A percentile compares a stretch with the other conserved stretches of the same genome.
Evolutionary conservation across 2,113 vertebrate species (phyloP).

Genomic region (Epinephelus moara): DNA sequence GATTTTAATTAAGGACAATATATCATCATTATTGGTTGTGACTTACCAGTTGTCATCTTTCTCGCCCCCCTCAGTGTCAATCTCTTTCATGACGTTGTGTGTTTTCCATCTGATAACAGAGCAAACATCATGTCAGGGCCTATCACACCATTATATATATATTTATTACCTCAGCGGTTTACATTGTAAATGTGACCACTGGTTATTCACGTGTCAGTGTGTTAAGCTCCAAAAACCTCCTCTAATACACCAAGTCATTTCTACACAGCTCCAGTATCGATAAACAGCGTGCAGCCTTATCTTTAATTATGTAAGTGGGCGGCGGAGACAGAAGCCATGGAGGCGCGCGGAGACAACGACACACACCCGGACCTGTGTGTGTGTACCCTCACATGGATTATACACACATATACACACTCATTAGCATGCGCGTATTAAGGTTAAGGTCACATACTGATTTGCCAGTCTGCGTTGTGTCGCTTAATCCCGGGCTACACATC

Average conservation of each 20-base stretch:
- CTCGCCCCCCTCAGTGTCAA: conserved; percentile 71
- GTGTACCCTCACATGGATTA: not conserved
- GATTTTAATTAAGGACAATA: not conserved
- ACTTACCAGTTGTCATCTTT: conserved; percentile 82
- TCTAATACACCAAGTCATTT: not conserved
- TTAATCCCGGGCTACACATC: conserved; percentile 64
- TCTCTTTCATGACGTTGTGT: conserved; percentile 81
- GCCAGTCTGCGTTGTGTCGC: conserved; percentile 64
- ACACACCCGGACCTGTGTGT: not conserved
- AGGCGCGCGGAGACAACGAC: conserved; percentile 5
- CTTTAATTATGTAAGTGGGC: conserved; percentile 60
- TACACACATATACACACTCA: not conserved
- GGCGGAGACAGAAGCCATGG: conserved; percentile 13
- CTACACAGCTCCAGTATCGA: not conserved
- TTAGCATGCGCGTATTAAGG: conserved; percentile 31
- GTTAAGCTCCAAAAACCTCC: not conserved
- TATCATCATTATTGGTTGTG: not conserved
- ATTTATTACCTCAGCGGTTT: not conserved
- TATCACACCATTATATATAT: too few species aligned
- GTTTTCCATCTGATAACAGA: conserved; percentile 75
- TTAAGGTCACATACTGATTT: conserved; percentile 56
- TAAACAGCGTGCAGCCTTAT: conserved; percentile 18
- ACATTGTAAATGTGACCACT: not conserved
- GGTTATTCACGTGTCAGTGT: too few species aligned
- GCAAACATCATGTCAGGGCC: not conserved